Base-by-base conservation (phyloP, 2,113 vertebrate species). In the Leptodactylus fuscus region DNA sequence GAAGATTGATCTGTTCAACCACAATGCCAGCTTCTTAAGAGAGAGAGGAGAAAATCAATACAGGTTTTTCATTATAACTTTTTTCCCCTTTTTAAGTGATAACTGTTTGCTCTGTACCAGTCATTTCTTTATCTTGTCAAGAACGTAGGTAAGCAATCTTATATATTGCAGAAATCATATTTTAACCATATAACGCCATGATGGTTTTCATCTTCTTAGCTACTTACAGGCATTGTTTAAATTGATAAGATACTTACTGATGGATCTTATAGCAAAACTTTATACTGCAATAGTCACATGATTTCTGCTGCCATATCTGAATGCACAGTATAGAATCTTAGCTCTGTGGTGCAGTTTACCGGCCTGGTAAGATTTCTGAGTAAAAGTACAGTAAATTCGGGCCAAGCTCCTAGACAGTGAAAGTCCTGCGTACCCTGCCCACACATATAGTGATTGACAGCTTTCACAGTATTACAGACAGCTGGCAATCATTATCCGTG, bases 21-120 rank as follows among this genome's bases (percentile, higher is more conserved):
- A 9, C 41, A 82, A 48, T 86, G 67, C 36, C 74, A 82, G 83
- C 67, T 44, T 85, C 48, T 82, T 77, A 0, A 0, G 7, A 85
- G 48, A 82, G 38, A 65, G n/a, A 41, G 22, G 81, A 80, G 88
- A 60, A 82, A 88, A 87, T 78, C 73, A 80, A 75, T 81, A 29
- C 29, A 74, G 36, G 22, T 65, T 85, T 88, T 71, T 78, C 29
- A 73, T 62, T 86, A 75, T 73, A 74, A 60, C 48, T 87, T 82
- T 87, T n/a, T 83, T n/a, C 62, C 62, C 62, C 15, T 73, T 55
- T 70, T 74, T 60, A 74, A 85, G 75, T 53, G 69, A 46, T 22
- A 48, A 67, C 67, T 79, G 29, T 76, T 75, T 38, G 32, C 29
- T 44, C 51, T 83, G 34, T 85, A 55, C 12, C 8, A 0, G 73